Percentiles rank a stretch among this genome's conserved stretches.
Conservation (phyloP, 2,888 invertebrate species). For the Campoletis raptor region DNA sequence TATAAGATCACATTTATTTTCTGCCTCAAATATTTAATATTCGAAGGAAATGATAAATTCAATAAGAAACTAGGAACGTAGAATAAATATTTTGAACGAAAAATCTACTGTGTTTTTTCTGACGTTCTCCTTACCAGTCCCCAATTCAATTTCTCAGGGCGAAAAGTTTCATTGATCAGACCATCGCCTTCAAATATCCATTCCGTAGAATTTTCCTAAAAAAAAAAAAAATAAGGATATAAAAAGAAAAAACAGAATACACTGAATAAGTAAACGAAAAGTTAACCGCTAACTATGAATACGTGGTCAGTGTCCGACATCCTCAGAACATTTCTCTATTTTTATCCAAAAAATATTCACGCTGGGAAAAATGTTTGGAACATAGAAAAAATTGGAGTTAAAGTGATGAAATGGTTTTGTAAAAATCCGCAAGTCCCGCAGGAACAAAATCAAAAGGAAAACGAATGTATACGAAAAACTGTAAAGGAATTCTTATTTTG, state of each 20-base stretch:
- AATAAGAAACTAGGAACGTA: neutral
- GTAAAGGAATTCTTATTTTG: neutral
- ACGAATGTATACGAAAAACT: neutral
- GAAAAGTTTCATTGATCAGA: slow-evolving; percentile 71
- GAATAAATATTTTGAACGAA: slow-evolving; percentile 19
- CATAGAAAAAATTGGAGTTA: neutral
- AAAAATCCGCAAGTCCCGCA: neutral
- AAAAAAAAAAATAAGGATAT: slow-evolving; percentile 66
- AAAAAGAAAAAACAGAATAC: neutral
- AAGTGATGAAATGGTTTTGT: too few relatives aligned
- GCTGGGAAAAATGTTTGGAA: neutral
- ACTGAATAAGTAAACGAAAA: neutral
- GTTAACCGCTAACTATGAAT: too few relatives aligned
- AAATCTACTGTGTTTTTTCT: neutral
- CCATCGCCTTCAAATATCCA: slow-evolving; percentile 69
- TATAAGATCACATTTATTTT: neutral
- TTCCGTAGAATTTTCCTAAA: slow-evolving; percentile 79
- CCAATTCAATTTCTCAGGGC: slow-evolving; percentile 78
- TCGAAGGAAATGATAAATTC: neutral
- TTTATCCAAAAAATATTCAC: too few relatives aligned
- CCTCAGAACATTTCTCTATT: too few relatives aligned
- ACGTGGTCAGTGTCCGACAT: too few relatives aligned
- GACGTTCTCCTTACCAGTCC: slow-evolving; percentile 79
- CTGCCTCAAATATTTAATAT: neutral
- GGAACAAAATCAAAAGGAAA: neutral